Conservation (phyloP, 2,888 invertebrate species). For the Tetragonisca angustula region DNA sequence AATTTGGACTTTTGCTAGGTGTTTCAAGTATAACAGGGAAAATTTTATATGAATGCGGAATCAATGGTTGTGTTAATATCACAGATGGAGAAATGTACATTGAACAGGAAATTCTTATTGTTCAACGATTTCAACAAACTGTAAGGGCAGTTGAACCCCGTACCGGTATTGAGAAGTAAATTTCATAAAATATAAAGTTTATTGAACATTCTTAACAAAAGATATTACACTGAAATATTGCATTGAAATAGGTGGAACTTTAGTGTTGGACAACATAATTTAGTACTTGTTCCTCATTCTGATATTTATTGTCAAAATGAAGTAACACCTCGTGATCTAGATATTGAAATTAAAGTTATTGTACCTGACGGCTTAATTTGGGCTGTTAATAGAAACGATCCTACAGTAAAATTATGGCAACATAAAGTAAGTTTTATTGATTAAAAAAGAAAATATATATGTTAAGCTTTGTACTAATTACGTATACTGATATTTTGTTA, state of each 20-base stretch:
- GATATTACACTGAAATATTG: background rate
- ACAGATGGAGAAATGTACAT: constrained; percentile 86
- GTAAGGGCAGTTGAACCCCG: constrained; percentile 95
- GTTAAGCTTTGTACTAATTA: constrained; percentile 22
- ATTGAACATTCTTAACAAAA: background rate
- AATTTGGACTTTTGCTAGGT: constrained; percentile 57
- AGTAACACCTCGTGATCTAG: constrained; percentile 61
- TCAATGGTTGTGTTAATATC: constrained; percentile 89
- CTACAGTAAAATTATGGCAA: constrained; percentile 89
- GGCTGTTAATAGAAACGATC: constrained; percentile 87
- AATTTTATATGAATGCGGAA: constrained; percentile 91
- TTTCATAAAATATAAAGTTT: constrained; percentile 37
- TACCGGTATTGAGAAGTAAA: constrained; percentile 92
- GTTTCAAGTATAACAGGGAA: constrained; percentile 90
- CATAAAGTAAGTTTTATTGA: constrained; percentile 87
- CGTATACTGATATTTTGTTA: constrained; percentile 76
- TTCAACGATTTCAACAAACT: constrained; percentile 93
- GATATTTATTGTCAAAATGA: constrained; percentile 84
- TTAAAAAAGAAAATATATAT: background rate
- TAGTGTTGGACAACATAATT: constrained; percentile 95
- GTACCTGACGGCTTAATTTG: constrained; percentile 90
- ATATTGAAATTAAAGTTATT: constrained; percentile 87
- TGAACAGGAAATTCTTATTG: constrained; percentile 88
- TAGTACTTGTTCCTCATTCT: constrained; percentile 86
- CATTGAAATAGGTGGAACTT: constrained; percentile 92